phyloP scores from a whole-genome alignment of 2,113 vertebrate species.

The Etheostoma spectabile region DNA sequence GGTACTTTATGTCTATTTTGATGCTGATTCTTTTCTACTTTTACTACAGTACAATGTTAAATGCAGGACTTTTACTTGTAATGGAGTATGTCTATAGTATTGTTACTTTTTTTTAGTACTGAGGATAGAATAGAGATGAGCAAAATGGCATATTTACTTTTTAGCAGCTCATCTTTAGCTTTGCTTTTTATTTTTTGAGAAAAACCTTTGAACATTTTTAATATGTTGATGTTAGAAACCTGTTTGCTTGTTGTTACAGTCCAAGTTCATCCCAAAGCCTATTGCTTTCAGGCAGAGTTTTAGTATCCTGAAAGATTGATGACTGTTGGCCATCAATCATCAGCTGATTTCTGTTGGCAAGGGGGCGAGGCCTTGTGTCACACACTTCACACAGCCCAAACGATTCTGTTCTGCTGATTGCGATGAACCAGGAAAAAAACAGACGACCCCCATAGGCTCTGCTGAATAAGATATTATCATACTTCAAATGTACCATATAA shows the following conservation, averaged over 20 bases:
- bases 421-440: background rate
- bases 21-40: no score
- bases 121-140: no score
- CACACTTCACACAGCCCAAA: no score
- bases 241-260: constrained; percentile 49
- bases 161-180: constrained; percentile 21
- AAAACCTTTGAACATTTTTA: constrained; percentile 18
- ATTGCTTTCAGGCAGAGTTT: constrained; percentile 49
- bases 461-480: background rate
- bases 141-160: background rate
- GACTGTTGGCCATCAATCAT: constrained; percentile 55
- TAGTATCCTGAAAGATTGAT: constrained; percentile 71
- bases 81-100: no score
- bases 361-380: no score
- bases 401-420: background rate
- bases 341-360: no score
- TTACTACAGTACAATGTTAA: no score
- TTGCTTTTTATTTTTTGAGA: constrained; percentile 35
- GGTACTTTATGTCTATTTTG: no score
- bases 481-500: background rate
- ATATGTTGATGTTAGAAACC: constrained; percentile 30
- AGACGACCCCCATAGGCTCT: background rate
- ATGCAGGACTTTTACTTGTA: no score
- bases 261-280: constrained; percentile 34
- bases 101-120: no score